phyloP scores from a whole-genome alignment of 2,888 invertebrate genomes.

The Thecocarcelia acutangulata region DNA sequence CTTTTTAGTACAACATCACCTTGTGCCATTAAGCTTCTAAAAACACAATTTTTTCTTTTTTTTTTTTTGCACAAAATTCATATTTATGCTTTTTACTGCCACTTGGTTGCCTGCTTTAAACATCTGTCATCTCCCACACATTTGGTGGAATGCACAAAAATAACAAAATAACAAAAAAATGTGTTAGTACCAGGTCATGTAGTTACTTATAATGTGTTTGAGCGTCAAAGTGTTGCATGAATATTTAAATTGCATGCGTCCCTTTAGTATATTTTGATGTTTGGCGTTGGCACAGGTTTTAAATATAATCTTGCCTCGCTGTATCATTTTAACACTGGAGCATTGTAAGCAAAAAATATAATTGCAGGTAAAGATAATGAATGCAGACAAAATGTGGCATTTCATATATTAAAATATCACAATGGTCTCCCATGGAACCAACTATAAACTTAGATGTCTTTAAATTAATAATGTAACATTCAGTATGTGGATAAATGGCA shows the following conservation, averaged over 20 bases:
- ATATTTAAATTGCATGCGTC: constrained; percentile 3
- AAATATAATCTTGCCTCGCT: constrained; percentile 11
- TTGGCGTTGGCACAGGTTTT: constrained; percentile 36
- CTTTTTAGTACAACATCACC: background rate
- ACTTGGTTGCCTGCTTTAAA: constrained; percentile 12
- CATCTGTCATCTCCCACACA: constrained; percentile 39
- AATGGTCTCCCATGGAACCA: background rate
- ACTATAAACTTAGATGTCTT: background rate
- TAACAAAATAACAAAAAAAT: background rate
- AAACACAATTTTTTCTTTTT: background rate
- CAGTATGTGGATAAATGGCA: no score
- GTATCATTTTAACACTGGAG: constrained; percentile 21
- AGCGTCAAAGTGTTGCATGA: constrained; percentile 23
- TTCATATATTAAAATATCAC: background rate
- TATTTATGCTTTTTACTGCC: constrained; percentile 12
- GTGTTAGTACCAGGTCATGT: constrained; percentile 17
- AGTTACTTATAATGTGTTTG: background rate
- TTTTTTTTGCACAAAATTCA: constrained; percentile 5
- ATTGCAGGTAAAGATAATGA: constrained; percentile 53
- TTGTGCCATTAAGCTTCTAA: background rate
- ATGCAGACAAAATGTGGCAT: constrained; percentile 10
- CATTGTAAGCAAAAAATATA: constrained; percentile 18
- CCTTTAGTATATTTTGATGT: constrained; percentile 14
- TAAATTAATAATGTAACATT: no score
- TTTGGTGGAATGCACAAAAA: background rate